Percentiles rank a stretch among this genome's conserved stretches.
Conservation (phyloP, 2,888 invertebrate genomes). For the Drosophila kuntzei region DNA sequence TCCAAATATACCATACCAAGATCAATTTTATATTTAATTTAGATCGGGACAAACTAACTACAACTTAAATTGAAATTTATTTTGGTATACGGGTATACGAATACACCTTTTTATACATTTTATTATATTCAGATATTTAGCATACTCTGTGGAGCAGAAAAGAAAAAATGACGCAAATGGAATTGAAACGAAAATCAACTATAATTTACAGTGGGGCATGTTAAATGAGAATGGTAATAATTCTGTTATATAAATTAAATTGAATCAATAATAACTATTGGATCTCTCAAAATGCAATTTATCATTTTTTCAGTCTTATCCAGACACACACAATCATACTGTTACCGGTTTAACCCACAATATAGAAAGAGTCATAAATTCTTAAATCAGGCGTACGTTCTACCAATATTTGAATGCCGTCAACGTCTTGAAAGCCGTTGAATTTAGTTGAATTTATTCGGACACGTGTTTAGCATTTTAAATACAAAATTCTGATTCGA, state of each 20-base stretch:
- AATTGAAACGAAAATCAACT: background rate
- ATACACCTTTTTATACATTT: too few species aligned
- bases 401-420: conserved; percentile 59
- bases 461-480: conserved; percentile 55
- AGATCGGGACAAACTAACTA: background rate
- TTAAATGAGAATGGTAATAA: background rate
- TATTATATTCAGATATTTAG: too few species aligned
- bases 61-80: too few species aligned
- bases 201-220: background rate
- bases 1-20: too few species aligned
- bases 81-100: too few species aligned
- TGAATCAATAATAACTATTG: background rate
- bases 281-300: conserved; percentile 3
- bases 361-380: conserved; percentile 50
- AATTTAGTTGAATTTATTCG: conserved; percentile 65
- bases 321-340: conserved; percentile 10
- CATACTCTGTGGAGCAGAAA: background rate
- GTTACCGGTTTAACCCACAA: conserved; percentile 62
- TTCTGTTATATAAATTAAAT: background rate
- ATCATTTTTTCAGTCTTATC: conserved; percentile 3
- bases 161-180: background rate
- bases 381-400: conserved; percentile 30
- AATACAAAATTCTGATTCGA: conserved; percentile 29
- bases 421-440: conserved; percentile 56
- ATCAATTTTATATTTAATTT: background rate